Base-by-base conservation (phyloP, 2,797 vertebrate species). In the Eulemur mongoz region DNA sequence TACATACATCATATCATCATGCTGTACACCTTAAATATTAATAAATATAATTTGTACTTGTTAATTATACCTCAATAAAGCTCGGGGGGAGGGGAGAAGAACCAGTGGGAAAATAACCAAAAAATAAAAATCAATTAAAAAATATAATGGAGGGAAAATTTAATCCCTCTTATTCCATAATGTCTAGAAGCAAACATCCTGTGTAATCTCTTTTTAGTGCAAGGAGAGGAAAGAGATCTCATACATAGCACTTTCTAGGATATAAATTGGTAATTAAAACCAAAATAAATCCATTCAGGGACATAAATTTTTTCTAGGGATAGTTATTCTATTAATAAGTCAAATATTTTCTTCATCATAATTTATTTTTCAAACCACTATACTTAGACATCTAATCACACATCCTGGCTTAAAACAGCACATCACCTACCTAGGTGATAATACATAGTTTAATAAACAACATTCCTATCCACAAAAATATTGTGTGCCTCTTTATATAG, bases 351-450 rank as follows among this genome's bases (percentile, higher is more conserved):
- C 85, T 72, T n/a, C 22, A 17, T 57, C 65, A 84, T 57, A 84
- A 80, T 65, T 45, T 82, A 94, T 50, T 93, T 88, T 80, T 70
- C 45, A 85, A 93, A 54, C n/a, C 65, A 89, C 80, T 80, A 30
- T 40, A 89, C 88, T 79, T 79, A 89, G 35, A 48, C 32, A 65
- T 79, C 48, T 79, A 63, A 89, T 73, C 30, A 54, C 54, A 67
- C 38, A 89, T n/a, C 23, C 38, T 43, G 38, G n/a, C n/a, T 85
- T 94, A 23, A 85, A 89, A 79, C 48, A 85, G 52, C n/a, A 87
- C 88, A 45, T 32, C 35, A 52, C 10, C 23, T 59, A 73, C 10
- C 35, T 69, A n/a, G 11, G 38, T 90, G 61, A 65, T 72, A 6
- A 93, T 48, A 85, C 13, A 90, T 1, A 91, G 54, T 78, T 86